Evolutionary conservation across 2,113 vertebrate species (phyloP), one percentile per base, ranked within the genome.

Genomic region (Lonchura striata): DNA sequence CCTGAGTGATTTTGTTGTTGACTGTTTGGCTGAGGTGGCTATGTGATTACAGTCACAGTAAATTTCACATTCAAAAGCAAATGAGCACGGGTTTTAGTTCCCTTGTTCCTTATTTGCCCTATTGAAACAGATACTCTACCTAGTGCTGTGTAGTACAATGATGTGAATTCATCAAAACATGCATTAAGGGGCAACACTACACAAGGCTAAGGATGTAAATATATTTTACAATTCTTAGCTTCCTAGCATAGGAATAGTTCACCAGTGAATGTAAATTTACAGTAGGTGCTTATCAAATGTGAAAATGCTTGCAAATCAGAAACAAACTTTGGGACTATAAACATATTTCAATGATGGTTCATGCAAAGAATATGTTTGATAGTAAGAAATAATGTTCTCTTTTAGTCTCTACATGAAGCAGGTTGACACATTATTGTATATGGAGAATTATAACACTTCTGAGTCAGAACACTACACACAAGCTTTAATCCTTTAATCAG

Each of bases 281-380:
- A 96, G 95, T 95, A 97, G 97, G 97, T 98, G 97, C 98, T 98
- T 96, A 97, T 97, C 97, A 97, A 97, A 97, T 95, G 94, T 95
- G 97, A 98, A 97, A 97, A 97, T 87, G 92, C 97, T 96, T 96
- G 94, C 97, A 97, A 96, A 97, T 98, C 96, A 97, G 96, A 96
- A 97, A 96, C 96, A 93, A 97, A 98, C 95, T 96, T 97, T 79
- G 82, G 88, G 94, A 94, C 92, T 64, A 90, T 82, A 94, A 96
- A 91, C 93, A 35, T 94, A 95, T 97, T 97, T 97, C 97, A 97
- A 42, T 35, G 93, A 91, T 60, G 82, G 93, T 82, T 96, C 90
- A 89, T 39, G 74, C 82, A 90, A 91, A 88, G 86, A 95, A 94
- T 95, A 60, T 89, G 84, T 91, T 92, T 25, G 82, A 83, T 91